Conservation (phyloP, 2,888 invertebrate species). For the Nudaria mundana region DNA sequence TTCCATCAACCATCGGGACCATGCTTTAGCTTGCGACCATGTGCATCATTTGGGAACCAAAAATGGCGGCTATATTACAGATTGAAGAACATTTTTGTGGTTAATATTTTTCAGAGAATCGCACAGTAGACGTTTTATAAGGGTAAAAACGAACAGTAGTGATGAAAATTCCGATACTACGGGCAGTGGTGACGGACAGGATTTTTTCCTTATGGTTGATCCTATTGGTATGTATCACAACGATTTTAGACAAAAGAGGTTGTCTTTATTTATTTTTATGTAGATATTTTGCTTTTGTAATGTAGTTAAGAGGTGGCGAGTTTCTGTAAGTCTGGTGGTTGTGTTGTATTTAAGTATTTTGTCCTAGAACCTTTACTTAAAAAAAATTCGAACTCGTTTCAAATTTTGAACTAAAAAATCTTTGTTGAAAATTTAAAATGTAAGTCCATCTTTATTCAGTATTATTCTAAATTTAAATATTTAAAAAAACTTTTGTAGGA, state of each 20-base stretch:
- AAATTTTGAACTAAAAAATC: neutral
- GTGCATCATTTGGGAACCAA: slow-evolving; percentile 25
- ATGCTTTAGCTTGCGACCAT: slow-evolving; percentile 37
- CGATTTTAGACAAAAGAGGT: slow-evolving; percentile 31
- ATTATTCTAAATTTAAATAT: slow-evolving; percentile 1
- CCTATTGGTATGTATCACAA: slow-evolving; percentile 64
- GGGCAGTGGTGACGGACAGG: slow-evolving; percentile 56
- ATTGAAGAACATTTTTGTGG: slow-evolving; percentile 28
- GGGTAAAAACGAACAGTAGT: slow-evolving; percentile 69
- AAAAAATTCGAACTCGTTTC: too few species aligned
- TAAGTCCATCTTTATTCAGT: neutral
- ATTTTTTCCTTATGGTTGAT: slow-evolving; percentile 64
- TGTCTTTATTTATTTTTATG: slow-evolving; percentile 11
- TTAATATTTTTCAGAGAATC: slow-evolving; percentile 44
- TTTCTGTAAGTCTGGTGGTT: slow-evolving; percentile 1
- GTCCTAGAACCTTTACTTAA: too few species aligned
- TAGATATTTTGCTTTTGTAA: slow-evolving; percentile 18
- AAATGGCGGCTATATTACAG: slow-evolving; percentile 23
- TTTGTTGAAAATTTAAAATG: neutral
- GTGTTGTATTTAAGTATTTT: neutral
- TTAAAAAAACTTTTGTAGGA: neutral
- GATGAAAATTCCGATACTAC: slow-evolving; percentile 59
- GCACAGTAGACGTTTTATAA: slow-evolving; percentile 42
- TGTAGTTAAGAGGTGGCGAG: slow-evolving; percentile 23
- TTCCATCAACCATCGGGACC: slow-evolving; percentile 37